Percentiles rank a stretch among this genome's conserved stretches.
Conservation (phyloP, 1,140 invertebrate genomes). For the Helicoverpa armigera region DNA sequence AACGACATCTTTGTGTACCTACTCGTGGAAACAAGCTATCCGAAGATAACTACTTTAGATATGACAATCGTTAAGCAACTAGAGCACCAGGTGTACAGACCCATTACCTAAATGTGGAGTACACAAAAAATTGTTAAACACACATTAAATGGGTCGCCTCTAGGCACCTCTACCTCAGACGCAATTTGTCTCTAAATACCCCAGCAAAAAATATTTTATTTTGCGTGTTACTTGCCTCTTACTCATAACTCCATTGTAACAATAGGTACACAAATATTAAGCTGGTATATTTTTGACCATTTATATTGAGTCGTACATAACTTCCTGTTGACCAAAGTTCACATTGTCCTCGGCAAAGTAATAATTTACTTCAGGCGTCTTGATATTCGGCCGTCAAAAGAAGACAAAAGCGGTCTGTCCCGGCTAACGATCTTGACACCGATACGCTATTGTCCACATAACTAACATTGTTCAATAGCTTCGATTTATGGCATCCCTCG, state of each 20-base stretch:
- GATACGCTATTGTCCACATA: constrained; percentile 66
- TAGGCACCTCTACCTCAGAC: neutral
- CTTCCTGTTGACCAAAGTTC: constrained; percentile 36
- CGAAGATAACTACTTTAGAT: neutral
- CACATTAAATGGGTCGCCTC: constrained; percentile 10
- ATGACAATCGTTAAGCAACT: neutral
- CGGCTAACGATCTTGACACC: constrained; percentile 70
- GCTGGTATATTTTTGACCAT: neutral
- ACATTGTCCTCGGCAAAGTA: constrained; percentile 37
- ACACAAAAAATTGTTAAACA: neutral
- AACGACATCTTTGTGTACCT: too few relatives aligned
- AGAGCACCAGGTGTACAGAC: neutral
- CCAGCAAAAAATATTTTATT: constrained; percentile 20
- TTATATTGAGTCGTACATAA: constrained; percentile 7
- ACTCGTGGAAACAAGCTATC: too few relatives aligned
- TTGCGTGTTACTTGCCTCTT: constrained; percentile 17
- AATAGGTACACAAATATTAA: neutral
- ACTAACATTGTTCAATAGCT: constrained; percentile 57
- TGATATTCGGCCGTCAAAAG: constrained; percentile 62
- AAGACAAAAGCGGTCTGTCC: constrained; percentile 64
- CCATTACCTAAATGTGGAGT: constrained; percentile 1
- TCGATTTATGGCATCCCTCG: constrained; percentile 59
- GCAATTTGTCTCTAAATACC: constrained; percentile 20
- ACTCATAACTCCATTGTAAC: constrained; percentile 10
- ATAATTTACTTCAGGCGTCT: constrained; percentile 47